Evolutionary conservation across 2,113 vertebrate species (phyloP).

Genomic region (Tragelaphus imberbis): DNA sequence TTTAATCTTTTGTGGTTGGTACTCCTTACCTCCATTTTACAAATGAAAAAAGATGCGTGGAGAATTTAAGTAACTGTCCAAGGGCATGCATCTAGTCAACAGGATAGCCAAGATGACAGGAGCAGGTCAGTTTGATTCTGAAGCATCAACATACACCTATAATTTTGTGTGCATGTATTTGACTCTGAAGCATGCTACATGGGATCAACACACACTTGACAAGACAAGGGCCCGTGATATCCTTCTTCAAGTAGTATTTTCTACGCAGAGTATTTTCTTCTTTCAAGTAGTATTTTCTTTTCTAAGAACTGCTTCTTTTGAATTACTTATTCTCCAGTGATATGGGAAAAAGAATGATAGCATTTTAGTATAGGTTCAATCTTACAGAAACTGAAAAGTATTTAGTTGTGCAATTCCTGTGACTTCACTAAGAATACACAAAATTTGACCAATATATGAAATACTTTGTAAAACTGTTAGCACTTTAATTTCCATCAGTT

Average conservation of each 20-base stretch:
- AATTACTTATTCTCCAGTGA: not conserved
- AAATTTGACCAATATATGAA: not conserved
- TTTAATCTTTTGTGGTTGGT: not conserved
- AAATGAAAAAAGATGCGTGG: not conserved
- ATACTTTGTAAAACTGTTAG: not conserved
- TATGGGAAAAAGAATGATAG: not conserved
- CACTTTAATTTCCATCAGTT: not conserved
- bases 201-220: not conserved
- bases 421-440: not conserved
- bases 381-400: not conserved
- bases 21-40: not conserved
- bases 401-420: not conserved
- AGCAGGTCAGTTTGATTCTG: not conserved
- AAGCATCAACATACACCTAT: not conserved
- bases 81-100: not conserved
- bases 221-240: not conserved
- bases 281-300: not conserved
- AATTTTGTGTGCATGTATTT: not conserved
- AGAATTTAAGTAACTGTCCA: not conserved
- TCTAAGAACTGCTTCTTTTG: not conserved
- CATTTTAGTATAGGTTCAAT: not conserved
- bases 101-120: not conserved
- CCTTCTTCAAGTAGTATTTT: not conserved
- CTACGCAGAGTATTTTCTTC: not conserved
- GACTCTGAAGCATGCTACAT: not conserved